Base-by-base conservation (phyloP, 1,140 invertebrate genomes). In the Wasmannia auropunctata region DNA sequence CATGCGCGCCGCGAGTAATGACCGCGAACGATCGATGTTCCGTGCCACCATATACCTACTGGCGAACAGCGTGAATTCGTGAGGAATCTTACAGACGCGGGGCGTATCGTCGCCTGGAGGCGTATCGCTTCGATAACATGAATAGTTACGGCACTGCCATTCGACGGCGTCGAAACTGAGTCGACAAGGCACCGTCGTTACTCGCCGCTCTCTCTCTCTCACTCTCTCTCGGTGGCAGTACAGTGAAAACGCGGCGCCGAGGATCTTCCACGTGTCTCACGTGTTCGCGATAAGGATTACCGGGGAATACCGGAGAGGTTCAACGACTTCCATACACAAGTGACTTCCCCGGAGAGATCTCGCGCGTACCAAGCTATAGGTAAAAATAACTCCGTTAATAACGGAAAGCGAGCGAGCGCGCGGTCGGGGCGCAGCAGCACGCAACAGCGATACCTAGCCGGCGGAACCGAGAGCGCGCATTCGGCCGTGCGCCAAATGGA, bases 321-420 rank as follows among this genome's bases (percentile, higher is more conserved):
- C 79, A 83, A 83, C 67, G 79, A 83, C 79, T 83, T 70, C 67
- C 6, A 4, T 19, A 14, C 11, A 8, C 11, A 28, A 72, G 67
- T 74, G 67, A 83, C 75, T 79, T 58, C 34, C 34, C 22, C 37
- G n/a, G 40, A 43, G 77, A 83, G 37, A 40, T 40, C 37, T 60
- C 34, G 49, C 31, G n/a, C n/a, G n/a, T n/a, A n/a, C n/a, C n/a
- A 22, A 60, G 77, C 67, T 31, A n/a, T n/a, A 63, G 19, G 49
- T 86, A 86, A 83, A 84, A 86, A 83, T 67, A 86, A 86, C 76
- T 86, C 62, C 37, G 76, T 69, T 81, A 86, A 81, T 67, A 86
- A 85, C 60, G 70, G 75, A 67, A 65, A 58, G 62, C 74, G 58
- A 67, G 22, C 81, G n/a, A n/a, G n/a, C n/a, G n/a, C n/a, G 67